Evolutionary conservation across 2,888 invertebrate genomes (phyloP).

Genomic region (Anarsia innoxiella): DNA sequence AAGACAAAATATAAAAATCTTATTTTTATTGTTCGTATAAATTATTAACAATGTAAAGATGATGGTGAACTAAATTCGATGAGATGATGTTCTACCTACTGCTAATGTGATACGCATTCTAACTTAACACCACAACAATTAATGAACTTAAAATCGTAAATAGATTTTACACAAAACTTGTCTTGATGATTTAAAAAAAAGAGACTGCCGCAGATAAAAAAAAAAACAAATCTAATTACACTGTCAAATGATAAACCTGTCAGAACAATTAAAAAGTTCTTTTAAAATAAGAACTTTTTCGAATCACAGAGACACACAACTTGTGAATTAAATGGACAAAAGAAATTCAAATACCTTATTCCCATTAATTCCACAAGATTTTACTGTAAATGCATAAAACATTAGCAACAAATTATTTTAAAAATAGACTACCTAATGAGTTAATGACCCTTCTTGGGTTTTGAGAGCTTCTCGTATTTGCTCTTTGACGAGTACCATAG

Average conservation of each 20-base stretch:
- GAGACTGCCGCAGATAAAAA: too few species aligned
- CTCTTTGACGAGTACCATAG: constrained; percentile 96
- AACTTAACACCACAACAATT: constrained; percentile 1
- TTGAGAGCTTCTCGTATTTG: constrained; percentile 90
- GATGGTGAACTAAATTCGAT: constrained; percentile 37
- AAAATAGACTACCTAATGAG: constrained; percentile 38
- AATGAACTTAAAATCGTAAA: too few species aligned
- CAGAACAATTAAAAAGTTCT: too few species aligned
- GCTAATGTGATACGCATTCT: constrained; percentile 33
- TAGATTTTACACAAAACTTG: too few species aligned
- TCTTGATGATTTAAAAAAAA: too few species aligned
- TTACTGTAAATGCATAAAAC: constrained; percentile 28
- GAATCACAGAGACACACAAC: too few species aligned
- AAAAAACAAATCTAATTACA: too few species aligned
- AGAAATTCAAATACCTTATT: too few species aligned
- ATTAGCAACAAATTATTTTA: constrained; percentile 42
- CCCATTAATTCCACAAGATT: too few species aligned
- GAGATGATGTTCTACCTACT: constrained; percentile 32
- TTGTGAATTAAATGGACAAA: too few species aligned
- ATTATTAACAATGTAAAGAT: constrained; percentile 54
- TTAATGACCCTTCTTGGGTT: constrained; percentile 82
- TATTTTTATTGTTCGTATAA: constrained; percentile 64
- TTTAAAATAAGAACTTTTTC: too few species aligned
- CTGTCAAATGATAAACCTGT: too few species aligned
- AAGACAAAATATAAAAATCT: constrained; percentile 23